Percentiles rank a stretch among this genome's conserved stretches.
Conservation (phyloP, 2,113 vertebrate genomes). For the Cryptotis parvus region DNA sequence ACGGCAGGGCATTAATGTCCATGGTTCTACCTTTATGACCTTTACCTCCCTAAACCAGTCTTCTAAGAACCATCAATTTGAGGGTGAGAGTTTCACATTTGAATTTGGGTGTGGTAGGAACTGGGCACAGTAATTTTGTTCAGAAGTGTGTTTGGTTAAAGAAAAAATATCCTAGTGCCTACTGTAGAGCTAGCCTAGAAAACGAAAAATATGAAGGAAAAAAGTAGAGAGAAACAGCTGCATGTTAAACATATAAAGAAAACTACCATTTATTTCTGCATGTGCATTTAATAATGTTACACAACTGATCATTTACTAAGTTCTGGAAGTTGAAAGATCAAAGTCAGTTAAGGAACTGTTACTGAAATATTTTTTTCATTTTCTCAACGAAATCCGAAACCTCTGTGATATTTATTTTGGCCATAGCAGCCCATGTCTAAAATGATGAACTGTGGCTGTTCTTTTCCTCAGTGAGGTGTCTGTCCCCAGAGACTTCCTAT, state of each 20-base stretch:
- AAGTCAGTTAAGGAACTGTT: conserved; percentile 44
- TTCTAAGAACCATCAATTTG: background rate
- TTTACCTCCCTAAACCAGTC: background rate
- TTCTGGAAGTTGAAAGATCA: conserved; percentile 62
- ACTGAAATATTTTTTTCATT: background rate
- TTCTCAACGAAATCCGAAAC: conserved; percentile 64
- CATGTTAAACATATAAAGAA: background rate
- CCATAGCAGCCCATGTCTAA: background rate
- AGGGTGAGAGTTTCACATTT: background rate
- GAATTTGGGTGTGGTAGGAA: background rate
- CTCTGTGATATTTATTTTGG: conserved; percentile 69
- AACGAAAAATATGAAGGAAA: background rate
- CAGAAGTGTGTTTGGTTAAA: background rate
- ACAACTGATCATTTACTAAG: background rate
- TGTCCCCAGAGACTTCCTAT: conserved; percentile 59
- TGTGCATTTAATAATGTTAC: conserved; percentile 27
- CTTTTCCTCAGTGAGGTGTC: conserved; percentile 8
- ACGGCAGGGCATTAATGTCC: background rate
- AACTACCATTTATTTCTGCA: background rate
- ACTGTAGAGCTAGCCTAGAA: conserved; percentile 18
- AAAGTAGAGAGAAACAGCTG: background rate
- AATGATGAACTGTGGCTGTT: conserved; percentile 67
- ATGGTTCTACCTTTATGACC: background rate
- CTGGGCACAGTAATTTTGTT: background rate
- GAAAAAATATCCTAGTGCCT: background rate